Percentiles rank a stretch among this genome's conserved stretches.
Evolutionary conservation across 2,113 vertebrate genomes (phyloP).

Genomic region (Leucosticte australis): DNA sequence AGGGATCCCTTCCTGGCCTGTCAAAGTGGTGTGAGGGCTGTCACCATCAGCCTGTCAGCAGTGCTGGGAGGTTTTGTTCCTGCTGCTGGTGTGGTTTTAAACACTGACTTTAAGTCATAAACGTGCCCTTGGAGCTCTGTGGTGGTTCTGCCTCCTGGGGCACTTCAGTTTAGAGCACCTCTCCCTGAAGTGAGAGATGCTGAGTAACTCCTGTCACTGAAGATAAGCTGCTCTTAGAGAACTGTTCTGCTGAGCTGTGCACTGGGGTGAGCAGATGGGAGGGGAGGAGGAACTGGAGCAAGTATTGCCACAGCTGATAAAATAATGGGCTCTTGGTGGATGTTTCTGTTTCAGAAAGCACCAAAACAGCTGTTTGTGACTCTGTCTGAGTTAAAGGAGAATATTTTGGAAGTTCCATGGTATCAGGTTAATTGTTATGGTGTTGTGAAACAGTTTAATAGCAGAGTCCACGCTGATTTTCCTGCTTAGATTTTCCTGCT

Average conservation of each 20-base stretch:
- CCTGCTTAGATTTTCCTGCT: neutral
- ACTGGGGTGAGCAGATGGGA: neutral
- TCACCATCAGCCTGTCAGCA: neutral
- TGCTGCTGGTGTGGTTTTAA: neutral
- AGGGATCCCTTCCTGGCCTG: neutral
- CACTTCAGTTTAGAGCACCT: neutral
- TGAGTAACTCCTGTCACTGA: neutral
- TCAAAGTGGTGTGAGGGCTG: neutral
- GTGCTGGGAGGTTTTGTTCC: neutral
- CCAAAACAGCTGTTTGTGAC: neutral
- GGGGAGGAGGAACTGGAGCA: neutral
- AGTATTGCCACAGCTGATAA: neutral
- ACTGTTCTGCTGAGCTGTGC: neutral
- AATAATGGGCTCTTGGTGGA: neutral
- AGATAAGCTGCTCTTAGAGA: neutral
- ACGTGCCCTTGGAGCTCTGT: neutral
- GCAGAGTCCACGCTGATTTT: neutral
- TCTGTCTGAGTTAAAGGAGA: neutral
- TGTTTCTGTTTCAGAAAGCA: neutral
- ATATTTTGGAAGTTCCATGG: neutral
- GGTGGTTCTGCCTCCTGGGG: neutral
- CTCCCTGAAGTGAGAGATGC: neutral
- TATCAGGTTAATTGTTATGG: neutral
- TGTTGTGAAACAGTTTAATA: neutral
- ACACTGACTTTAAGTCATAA: neutral